Conservation (phyloP, 2,113 vertebrate species). For the Brachyhypopomus gauderio region DNA sequence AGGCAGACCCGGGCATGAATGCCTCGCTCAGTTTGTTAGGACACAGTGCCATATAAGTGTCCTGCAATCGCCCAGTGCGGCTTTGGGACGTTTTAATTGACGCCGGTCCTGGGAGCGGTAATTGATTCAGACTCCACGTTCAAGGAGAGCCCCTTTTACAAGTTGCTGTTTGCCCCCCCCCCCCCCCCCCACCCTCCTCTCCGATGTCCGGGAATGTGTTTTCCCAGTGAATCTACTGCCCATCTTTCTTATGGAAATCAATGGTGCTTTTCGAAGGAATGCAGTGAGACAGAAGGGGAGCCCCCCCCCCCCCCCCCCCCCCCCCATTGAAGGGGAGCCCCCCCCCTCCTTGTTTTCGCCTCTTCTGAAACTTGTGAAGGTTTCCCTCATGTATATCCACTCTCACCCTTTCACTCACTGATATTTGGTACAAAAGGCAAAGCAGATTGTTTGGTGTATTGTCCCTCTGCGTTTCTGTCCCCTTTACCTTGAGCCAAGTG, state of each 20-base stretch:
- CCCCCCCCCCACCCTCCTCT: slow-evolving; percentile 89
- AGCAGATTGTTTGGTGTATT: slow-evolving; percentile 94
- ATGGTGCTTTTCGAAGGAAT: slow-evolving; percentile 78
- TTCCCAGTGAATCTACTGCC: slow-evolving; percentile 89
- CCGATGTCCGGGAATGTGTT: slow-evolving; percentile 93
- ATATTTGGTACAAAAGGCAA: slow-evolving; percentile 87
- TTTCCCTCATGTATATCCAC: slow-evolving; percentile 88
- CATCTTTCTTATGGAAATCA: slow-evolving; percentile 99
- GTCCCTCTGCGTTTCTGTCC: slow-evolving; percentile 55
- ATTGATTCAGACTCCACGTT: slow-evolving; percentile 88
- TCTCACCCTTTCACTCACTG: slow-evolving; percentile 93
- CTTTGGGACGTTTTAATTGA: slow-evolving; percentile 84
- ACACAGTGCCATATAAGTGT: slow-evolving; percentile 73
- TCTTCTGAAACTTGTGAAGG: slow-evolving; percentile 91
- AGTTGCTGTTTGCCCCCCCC: slow-evolving; percentile 83
- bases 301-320: slow-evolving; percentile 58
- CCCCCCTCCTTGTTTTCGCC: slow-evolving; percentile 77
- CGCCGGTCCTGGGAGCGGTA: slow-evolving; percentile 83
- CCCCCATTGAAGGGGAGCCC: slow-evolving; percentile 76
- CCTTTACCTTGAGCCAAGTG: slow-evolving; percentile 73
- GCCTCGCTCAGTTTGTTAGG: slow-evolving; percentile 82
- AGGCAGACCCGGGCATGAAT: slow-evolving; percentile 78
- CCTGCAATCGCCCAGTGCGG: slow-evolving; percentile 73
- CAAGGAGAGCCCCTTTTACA: slow-evolving; percentile 85
- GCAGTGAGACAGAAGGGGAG: slow-evolving; percentile 75